Base-by-base conservation (phyloP, 2,797 vertebrate species). In the Mionectes olivaceus region DNA sequence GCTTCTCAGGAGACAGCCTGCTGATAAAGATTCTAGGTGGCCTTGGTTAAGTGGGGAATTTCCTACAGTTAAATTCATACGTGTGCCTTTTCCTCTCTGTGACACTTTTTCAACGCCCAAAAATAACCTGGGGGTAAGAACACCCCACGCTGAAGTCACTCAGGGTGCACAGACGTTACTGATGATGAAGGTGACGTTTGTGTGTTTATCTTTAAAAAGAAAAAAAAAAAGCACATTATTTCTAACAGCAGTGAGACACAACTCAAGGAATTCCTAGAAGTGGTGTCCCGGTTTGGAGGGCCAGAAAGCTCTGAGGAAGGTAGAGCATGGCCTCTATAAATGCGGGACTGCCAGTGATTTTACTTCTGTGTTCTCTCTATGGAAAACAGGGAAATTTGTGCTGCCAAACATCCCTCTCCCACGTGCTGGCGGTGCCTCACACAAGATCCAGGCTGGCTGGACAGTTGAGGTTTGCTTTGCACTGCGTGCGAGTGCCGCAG, bases 211-310 rank as follows among this genome's bases (percentile, higher is more conserved):
- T 94, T 91, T 76, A 89, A 57, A 56, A 64, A 25, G 18, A 9
- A 52, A 50, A 63, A 52, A 50, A 49, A 52, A 30, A 33, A 71
- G 8, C 10, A 5, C 9, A 0, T 61, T 50, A 27, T 65, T 81
- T 83, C 37, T 23, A 53, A 71, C 69, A 44, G 24, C 46, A 44
- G 11, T 9, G 3, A 32, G 65, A 21, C 28, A 56, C 33, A 50
- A 24, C 25, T 33, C 37, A 27, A 43, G 52, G 68, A 69, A 71
- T 95, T 93, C 90, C 84, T 94, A 71, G 81, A 78, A 89, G 53
- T 82, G 24, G 10, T 11, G 44, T 73, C 47, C 27, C 15, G 1
- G 0, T 43, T 28, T 30, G 77, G 49, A 87, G 71, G 21, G 63
- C 63, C 60, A 10, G 18, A 33, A 74, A 44, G 37, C 65, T 65